Evolutionary conservation across 1,140 invertebrate genomes (phyloP), one percentile per base, ranked within the genome.

Genomic region (Chrysopa pallens): DNA sequence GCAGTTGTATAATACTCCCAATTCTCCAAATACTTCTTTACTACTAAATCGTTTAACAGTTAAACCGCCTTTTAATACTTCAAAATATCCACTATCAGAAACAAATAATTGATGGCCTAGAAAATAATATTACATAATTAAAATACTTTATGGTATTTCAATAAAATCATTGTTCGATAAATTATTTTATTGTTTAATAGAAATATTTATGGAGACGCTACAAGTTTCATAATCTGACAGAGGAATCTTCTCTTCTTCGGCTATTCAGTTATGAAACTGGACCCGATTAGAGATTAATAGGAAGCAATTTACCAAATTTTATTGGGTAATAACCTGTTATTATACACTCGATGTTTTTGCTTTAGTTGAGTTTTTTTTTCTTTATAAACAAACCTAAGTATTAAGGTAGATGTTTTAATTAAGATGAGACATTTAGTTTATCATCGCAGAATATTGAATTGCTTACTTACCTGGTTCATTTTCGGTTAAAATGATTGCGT

Each of bases 1-100:
- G 29, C 86, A 88, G 65, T 90, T 92, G 61, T 93, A 93, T 7
- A 93, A 65, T 51, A 91, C 80, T 8, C 88, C 88, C 29, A 93
- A 63, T 66, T 93, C 89, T 29, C 88, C 88, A 60, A 94, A 93
- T 1, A 84, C 87, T 46, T 84, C 80, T 14, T 84, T 86, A 0
- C 81, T 70, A 2, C 80, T 78, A 58, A 94, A 85, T 42, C 67
- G 77, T 38, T 81, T 78, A 33, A 92, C 72, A 12, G 78, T 70
- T 46, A 78, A 73, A 35, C 76, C 74, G 47, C 76, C 74, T 54
- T 90, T 89, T 23, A 86, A 74, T 2, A 89, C 85, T 59, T 92
- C 82, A 50, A 91, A 80, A 51, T 82, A 73, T 11, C 89, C 89
- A 48, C 85, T 76, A 6, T 77, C 79, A 1, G 81, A 83, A 1